Conservation (phyloP, 2,888 invertebrate genomes). For the Erannis defoliaria region DNA sequence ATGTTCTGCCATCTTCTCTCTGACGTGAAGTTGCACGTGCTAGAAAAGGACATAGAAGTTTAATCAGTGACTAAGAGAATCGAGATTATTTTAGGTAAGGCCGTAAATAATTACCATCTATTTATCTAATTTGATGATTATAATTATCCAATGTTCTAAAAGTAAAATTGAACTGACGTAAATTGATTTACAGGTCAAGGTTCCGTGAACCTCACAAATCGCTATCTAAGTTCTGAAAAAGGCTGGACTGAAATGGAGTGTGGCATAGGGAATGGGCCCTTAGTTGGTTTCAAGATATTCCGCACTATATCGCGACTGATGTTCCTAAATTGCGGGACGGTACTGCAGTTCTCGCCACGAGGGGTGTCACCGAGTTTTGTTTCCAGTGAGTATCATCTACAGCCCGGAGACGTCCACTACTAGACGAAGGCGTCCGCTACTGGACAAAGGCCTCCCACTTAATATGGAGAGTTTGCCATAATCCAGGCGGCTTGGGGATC, state of each 20-base stretch:
- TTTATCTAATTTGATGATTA: too few relatives aligned
- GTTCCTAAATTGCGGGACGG: conserved; percentile 92
- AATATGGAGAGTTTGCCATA: too few relatives aligned
- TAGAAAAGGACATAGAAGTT: too few relatives aligned
- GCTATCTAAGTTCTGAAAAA: conserved; percentile 92
- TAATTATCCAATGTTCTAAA: neutral
- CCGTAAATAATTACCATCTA: too few relatives aligned
- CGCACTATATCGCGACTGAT: conserved; percentile 90
- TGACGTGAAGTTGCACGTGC: too few relatives aligned
- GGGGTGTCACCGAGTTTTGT: conserved; percentile 92
- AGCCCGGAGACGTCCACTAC: too few relatives aligned
- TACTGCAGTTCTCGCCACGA: conserved; percentile 91
- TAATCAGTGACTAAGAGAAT: too few relatives aligned
- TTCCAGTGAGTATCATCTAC: conserved; percentile 87
- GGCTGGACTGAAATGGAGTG: conserved; percentile 96
- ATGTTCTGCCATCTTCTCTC: too few relatives aligned
- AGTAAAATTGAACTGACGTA: neutral
- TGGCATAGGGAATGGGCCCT: conserved; percentile 94
- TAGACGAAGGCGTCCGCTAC: too few relatives aligned
- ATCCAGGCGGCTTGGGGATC: too few relatives aligned
- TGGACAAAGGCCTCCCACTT: too few relatives aligned
- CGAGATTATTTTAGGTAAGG: too few relatives aligned
- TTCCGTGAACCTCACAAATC: conserved; percentile 91
- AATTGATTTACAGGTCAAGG: conserved; percentile 87
- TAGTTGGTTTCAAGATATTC: conserved; percentile 92